Evolutionary conservation across 2,888 invertebrate genomes (phyloP).

Genomic region (Pristionchus arcanus): DNA sequence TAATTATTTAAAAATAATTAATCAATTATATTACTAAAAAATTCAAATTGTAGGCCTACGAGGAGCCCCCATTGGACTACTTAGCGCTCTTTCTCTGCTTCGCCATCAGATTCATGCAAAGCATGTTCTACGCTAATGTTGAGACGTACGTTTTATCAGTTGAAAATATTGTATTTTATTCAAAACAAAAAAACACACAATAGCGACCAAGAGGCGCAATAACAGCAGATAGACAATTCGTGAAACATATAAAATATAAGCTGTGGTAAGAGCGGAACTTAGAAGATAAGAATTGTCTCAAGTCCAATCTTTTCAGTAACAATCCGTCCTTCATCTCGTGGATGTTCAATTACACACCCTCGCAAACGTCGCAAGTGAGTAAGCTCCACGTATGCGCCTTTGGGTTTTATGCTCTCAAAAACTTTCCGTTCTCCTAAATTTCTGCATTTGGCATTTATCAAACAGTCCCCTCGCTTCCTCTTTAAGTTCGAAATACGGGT

Average conservation of each 20-base stretch:
- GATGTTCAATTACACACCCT: slow-evolving; percentile 34
- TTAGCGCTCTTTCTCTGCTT: slow-evolving; percentile 58
- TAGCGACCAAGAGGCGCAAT: no score
- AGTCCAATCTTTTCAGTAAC: neutral
- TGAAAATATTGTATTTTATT: neutral
- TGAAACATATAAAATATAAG: no score
- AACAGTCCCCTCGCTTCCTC: no score
- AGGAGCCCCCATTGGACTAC: slow-evolving; percentile 57
- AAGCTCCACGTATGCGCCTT: no score
- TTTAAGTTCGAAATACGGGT: no score
- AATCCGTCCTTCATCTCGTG: slow-evolving; percentile 18
- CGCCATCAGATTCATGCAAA: slow-evolving; percentile 59
- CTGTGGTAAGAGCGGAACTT: no score
- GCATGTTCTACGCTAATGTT: slow-evolving; percentile 61
- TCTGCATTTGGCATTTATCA: no score
- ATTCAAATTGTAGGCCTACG: neutral
- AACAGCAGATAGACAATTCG: no score
- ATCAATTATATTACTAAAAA: neutral
- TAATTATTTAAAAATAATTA: neutral
- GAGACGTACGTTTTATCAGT: slow-evolving; percentile 54
- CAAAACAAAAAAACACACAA: neutral
- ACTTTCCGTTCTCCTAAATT: no score
- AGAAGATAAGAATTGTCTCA: no score
- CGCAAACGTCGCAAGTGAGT: neutral
- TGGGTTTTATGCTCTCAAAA: no score